phyloP scores from a whole-genome alignment of 92 coral and sea anemone species.

The Scolanthus callimorphus region DNA sequence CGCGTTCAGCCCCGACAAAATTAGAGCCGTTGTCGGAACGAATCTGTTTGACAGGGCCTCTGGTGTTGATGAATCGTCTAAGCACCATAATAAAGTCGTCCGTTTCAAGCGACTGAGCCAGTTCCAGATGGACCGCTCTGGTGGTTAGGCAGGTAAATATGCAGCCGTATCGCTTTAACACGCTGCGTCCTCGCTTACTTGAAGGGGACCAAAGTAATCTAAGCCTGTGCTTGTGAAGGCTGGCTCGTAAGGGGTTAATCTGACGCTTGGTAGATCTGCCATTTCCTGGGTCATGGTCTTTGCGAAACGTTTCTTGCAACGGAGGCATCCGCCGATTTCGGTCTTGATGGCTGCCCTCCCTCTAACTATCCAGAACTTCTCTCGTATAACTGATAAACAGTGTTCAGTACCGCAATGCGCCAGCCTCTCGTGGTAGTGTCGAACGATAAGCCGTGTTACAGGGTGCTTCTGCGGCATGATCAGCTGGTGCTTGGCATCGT shows the following conservation, averaged over 20 bases:
- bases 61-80: slow-evolving; percentile 34
- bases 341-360: slow-evolving; percentile 23
- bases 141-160: slow-evolving; percentile 42
- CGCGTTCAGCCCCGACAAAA: slow-evolving; percentile 63
- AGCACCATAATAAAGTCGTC: slow-evolving; percentile 51
- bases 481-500: slow-evolving; percentile 11
- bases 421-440: slow-evolving; percentile 21
- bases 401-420: slow-evolving; percentile 62
- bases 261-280: slow-evolving; percentile 39
- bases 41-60: slow-evolving; percentile 50
- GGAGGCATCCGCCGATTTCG: slow-evolving; percentile 25
- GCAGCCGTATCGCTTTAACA: slow-evolving; percentile 37
- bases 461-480: slow-evolving; percentile 45
- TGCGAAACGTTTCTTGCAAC: slow-evolving; percentile 29
- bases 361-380: slow-evolving; percentile 60
- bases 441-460: slow-evolving; percentile 30
- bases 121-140: slow-evolving; percentile 38
- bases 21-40: slow-evolving; percentile 62
- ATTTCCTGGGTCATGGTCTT: slow-evolving; percentile 43
- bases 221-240: slow-evolving; percentile 48
- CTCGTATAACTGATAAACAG: slow-evolving; percentile 38
- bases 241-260: slow-evolving; percentile 30
- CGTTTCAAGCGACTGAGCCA: slow-evolving; percentile 34
- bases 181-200: slow-evolving; percentile 33
- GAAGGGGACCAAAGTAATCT: slow-evolving; percentile 36